Evolutionary conservation across 2,113 vertebrate species (phyloP), one percentile per base, ranked within the genome.

Genomic region (Pelvicachromis taeniatus): DNA sequence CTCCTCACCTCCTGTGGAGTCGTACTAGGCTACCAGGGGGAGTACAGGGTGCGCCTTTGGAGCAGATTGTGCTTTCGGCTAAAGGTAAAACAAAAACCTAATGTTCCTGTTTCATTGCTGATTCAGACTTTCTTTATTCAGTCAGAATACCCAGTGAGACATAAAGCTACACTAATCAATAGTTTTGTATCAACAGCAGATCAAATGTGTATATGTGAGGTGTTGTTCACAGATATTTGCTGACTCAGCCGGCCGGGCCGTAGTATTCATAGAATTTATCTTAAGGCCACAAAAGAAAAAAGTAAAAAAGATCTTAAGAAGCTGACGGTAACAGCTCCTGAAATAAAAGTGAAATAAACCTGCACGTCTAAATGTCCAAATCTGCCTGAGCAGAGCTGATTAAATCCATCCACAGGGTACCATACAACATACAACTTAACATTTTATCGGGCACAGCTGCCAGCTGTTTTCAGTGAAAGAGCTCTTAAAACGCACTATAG

Each of bases 1-100:
- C 92, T 0, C 96, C 97, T 1, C 96, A 96, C 3, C 90, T 99
- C 92, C 96, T 97, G 92, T 99, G 98, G 98, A 99, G 97, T 90
- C 97, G 92, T 35, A 93, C 96, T 79, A 95, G 92, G 79, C 93
- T 19, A 13, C 75, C 96, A 0, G 95, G 95, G 2, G 63, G 65
- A 0, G 92, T 82, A 26, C 73, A 87, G n/a, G 89, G 80, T 1
- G 93, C 95, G 8, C 94, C 93, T 54, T 78, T 92, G 86, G 97
- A 98, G 77, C 23, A 94, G 70, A 93, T 96, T 23, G 95, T 99
- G 59, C 95, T 99, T 81, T 97, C 97, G 83, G 97, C 97, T 87
- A 96, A 96, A 95, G 97, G 97, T 95, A 84, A 82, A 79, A 45
- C 12, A 38, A 86, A 80, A 31, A 56, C 3, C 5, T 12, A 31